phyloP scores from a whole-genome alignment of 2,888 invertebrate genomes.

The Pristionchus exspectatus region DNA sequence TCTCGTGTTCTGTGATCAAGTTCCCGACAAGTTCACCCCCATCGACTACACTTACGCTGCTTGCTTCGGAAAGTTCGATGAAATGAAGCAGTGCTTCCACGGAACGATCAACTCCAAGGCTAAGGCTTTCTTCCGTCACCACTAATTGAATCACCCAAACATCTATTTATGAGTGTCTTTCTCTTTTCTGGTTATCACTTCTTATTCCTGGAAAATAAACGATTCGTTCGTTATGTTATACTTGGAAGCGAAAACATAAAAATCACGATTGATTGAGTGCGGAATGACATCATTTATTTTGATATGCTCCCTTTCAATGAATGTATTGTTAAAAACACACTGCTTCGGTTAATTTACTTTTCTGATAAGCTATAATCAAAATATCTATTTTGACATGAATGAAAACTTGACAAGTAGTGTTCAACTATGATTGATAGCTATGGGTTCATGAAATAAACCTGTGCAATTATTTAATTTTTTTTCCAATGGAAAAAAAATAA shows the following conservation, averaged over 20 bases:
- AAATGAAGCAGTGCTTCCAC: slow-evolving; percentile 50
- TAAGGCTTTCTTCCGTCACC: slow-evolving; percentile 30
- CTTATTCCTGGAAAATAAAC: neutral
- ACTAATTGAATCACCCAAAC: neutral
- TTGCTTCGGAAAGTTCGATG: slow-evolving; percentile 46
- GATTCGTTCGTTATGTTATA: neutral
- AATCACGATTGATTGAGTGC: too few relatives aligned
- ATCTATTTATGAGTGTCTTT: neutral
- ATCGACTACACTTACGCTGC: slow-evolving; percentile 48
- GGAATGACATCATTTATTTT: too few relatives aligned
- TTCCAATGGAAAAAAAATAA: too few relatives aligned
- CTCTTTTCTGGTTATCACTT: neutral
- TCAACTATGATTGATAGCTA: too few relatives aligned
- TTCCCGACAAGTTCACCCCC: slow-evolving; percentile 41
- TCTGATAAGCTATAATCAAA: too few relatives aligned
- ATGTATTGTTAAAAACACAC: too few relatives aligned
- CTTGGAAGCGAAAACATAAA: too few relatives aligned
- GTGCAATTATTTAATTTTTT: neutral
- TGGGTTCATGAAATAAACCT: neutral
- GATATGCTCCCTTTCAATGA: too few relatives aligned
- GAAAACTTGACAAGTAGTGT: too few relatives aligned
- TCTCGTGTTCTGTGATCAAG: slow-evolving; percentile 35
- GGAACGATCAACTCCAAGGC: slow-evolving; percentile 1
- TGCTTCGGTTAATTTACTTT: too few relatives aligned
- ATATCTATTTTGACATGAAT: too few relatives aligned